Evolutionary conservation across 2,888 invertebrate species (phyloP).

Genomic region (Arge pagana): DNA sequence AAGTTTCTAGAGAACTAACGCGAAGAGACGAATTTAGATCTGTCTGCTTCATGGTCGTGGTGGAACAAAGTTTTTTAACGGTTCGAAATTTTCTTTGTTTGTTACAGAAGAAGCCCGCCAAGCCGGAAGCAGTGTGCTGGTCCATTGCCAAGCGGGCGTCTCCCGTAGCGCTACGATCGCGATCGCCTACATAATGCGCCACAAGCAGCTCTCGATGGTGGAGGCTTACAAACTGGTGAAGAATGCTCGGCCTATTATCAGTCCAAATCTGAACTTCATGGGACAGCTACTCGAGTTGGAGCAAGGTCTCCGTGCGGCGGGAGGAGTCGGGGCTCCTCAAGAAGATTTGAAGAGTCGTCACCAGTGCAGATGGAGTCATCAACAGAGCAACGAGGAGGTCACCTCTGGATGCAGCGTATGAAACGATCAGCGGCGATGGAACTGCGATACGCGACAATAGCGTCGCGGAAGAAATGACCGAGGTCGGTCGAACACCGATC

Average conservation of each 20-base stretch:
- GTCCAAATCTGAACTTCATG: slow-evolving; percentile 94
- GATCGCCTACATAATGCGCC: slow-evolving; percentile 93
- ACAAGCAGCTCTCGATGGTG: slow-evolving; percentile 78
- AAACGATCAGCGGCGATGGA: slow-evolving; percentile 31
- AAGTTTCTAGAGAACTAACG: no score
- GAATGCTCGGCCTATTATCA: slow-evolving; percentile 84
- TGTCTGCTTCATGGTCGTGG: no score
- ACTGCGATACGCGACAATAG: no score
- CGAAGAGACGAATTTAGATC: no score
- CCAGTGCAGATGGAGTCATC: slow-evolving; percentile 62
- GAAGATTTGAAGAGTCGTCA: slow-evolving; percentile 57
- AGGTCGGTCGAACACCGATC: not conserved
- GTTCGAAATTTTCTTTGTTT: slow-evolving; percentile 30
- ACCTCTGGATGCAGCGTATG: slow-evolving; percentile 64
- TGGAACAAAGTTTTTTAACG: no score
- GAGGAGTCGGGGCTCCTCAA: slow-evolving; percentile 50
- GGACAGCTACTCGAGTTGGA: slow-evolving; percentile 86
- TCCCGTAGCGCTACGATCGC: slow-evolving; percentile 93
- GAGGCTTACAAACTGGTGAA: slow-evolving; percentile 90
- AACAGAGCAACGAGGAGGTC: slow-evolving; percentile 61
- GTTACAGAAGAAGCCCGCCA: slow-evolving; percentile 74
- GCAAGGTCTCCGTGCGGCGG: slow-evolving; percentile 64
- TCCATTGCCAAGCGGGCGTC: slow-evolving; percentile 95
- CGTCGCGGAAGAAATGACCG: not conserved
- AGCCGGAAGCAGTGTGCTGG: slow-evolving; percentile 75